Evolutionary conservation across 1,140 invertebrate species (phyloP).

Genomic region (Cepaea nemoralis): DNA sequence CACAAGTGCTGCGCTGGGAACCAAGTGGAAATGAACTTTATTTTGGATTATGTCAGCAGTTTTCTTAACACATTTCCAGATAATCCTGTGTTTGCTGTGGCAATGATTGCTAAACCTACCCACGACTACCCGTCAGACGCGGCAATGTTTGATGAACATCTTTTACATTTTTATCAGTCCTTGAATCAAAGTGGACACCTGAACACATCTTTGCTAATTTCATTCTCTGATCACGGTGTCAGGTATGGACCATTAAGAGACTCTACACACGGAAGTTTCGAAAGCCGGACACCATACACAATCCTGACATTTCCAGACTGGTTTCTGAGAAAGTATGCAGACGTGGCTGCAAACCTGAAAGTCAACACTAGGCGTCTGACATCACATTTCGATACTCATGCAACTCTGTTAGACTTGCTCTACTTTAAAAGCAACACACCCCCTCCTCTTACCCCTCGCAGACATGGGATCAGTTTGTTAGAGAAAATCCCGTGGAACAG

Average conservation of each 20-base stretch:
- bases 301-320: too few relatives aligned
- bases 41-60: not conserved
- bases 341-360: not conserved
- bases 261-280: not conserved
- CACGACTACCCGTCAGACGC: not conserved
- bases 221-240: constrained; percentile 14
- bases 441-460: not conserved
- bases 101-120: not conserved
- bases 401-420: constrained; percentile 5
- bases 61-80: constrained; percentile 1
- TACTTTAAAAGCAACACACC: not conserved
- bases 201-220: not conserved
- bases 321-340: constrained; percentile 16
- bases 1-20: not conserved
- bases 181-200: not conserved
- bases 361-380: not conserved
- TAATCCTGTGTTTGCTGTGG: not conserved
- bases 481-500: too few relatives aligned
- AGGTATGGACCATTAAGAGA: not conserved
- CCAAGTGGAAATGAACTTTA: not conserved
- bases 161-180: not conserved
- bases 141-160: not conserved
- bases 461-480: constrained; percentile 3
- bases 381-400: too few relatives aligned
- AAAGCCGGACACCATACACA: not conserved